phyloP scores from a whole-genome alignment of 1,140 invertebrate species.

The Rhizoglyphus robini region DNA sequence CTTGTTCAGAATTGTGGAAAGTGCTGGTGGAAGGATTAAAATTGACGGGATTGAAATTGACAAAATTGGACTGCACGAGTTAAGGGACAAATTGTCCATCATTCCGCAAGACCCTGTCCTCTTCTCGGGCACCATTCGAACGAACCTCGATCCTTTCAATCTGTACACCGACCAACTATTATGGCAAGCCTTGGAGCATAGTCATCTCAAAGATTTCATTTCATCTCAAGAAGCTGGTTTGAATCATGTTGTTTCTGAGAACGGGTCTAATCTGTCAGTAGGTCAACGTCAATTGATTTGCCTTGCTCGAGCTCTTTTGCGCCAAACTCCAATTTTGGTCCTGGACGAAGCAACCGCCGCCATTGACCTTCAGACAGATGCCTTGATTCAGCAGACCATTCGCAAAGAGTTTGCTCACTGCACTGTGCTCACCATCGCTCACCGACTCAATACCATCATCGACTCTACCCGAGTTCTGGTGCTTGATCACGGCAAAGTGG shows the following conservation, averaged over 20 bases:
- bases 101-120: constrained; percentile 87
- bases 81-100: too few relatives aligned
- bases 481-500: constrained; percentile 36
- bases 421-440: too few relatives aligned
- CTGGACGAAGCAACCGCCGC: constrained; percentile 39
- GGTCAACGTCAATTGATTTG: too few relatives aligned
- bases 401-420: too few relatives aligned
- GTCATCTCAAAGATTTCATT: constrained; percentile 53
- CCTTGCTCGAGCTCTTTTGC: constrained; percentile 41
- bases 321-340: constrained; percentile 43
- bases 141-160: constrained; percentile 54
- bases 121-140: constrained; percentile 81
- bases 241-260: constrained; percentile 29
- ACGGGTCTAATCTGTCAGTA: too few relatives aligned
- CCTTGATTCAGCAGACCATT: too few relatives aligned
- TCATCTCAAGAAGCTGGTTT: constrained; percentile 35
- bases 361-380: constrained; percentile 29
- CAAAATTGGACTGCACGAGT: constrained; percentile 46
- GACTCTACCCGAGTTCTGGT: constrained; percentile 31
- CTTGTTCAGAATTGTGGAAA: too few relatives aligned
- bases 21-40: constrained; percentile 51
- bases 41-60: constrained; percentile 70
- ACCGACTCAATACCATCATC: too few relatives aligned
- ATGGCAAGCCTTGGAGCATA: constrained; percentile 59
- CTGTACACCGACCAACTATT: constrained; percentile 56